Evolutionary conservation across 2,797 vertebrate species (phyloP).

Genomic region (Psittacula derbiana): DNA sequence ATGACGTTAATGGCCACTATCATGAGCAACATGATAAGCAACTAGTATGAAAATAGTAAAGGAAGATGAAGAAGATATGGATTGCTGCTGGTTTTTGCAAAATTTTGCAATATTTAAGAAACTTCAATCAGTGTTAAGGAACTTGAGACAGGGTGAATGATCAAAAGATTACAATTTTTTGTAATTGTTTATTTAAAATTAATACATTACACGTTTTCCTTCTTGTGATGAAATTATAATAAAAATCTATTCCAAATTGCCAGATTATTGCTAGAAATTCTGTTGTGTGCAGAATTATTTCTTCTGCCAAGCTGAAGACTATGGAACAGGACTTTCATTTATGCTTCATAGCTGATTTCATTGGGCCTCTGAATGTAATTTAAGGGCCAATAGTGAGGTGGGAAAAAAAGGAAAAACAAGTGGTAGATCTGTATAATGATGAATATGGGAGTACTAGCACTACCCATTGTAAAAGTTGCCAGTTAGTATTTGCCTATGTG

Average conservation of each 20-base stretch:
- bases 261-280: neutral
- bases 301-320: neutral
- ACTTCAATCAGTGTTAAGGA: neutral
- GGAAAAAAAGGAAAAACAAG: neutral
- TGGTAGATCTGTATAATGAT: neutral
- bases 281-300: neutral
- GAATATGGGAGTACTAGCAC: neutral
- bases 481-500: neutral
- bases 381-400: neutral
- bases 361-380: neutral
- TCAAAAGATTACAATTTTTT: neutral
- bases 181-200: rapidly evolving
- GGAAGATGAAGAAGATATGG: neutral
- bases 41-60: neutral
- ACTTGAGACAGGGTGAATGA: rapidly evolving
- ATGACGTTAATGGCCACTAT: neutral
- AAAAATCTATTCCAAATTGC: neutral
- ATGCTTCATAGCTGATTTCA: neutral
- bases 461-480: neutral
- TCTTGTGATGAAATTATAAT: neutral
- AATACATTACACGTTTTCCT: neutral
- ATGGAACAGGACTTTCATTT: neutral
- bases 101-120: neutral
- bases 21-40: neutral
- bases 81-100: neutral